Evolutionary conservation across 2,113 vertebrate genomes (phyloP).

Genomic region (Malurus alboscapulatus): DNA sequence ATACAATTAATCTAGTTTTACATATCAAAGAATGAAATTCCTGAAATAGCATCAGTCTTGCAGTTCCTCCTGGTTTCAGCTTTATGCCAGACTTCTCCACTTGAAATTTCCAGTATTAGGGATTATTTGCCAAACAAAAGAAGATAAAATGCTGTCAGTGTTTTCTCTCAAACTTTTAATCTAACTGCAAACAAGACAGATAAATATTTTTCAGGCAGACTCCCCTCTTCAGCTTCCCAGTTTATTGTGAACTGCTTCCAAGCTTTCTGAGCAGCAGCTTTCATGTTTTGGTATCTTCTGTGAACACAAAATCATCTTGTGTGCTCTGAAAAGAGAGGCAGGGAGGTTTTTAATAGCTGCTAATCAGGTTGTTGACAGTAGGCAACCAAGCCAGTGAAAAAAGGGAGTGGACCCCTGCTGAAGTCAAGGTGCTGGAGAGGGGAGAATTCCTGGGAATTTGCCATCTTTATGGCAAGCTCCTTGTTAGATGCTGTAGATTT

Average conservation of each 20-base stretch:
- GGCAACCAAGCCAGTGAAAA: not conserved
- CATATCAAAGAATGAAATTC: not conserved
- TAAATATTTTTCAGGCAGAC: slow-evolving; percentile 2
- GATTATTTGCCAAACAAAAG: slow-evolving; percentile 26
- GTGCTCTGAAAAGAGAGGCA: not conserved
- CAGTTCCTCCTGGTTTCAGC: not conserved
- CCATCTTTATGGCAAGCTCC: not conserved
- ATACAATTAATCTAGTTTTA: not conserved
- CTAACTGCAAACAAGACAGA: slow-evolving; percentile 19
- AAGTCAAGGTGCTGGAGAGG: not conserved
- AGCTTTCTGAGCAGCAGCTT: not conserved
- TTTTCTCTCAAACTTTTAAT: slow-evolving; percentile 35
- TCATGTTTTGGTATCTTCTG: not conserved
- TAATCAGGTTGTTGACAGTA: not conserved
- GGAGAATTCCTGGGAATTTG: not conserved
- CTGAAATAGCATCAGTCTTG: not conserved
- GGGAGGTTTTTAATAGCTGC: not conserved
- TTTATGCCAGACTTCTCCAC: not conserved
- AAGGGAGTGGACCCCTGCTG: not conserved
- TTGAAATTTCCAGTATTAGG: not conserved
- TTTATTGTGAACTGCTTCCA: not conserved
- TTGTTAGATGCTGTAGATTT: not conserved
- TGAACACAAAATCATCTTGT: not conserved
- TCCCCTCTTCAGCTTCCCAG: not conserved
- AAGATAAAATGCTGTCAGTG: slow-evolving; percentile 15